phyloP scores from a whole-genome alignment of 2,113 vertebrate genomes.

The Leptocoma aspasia region DNA sequence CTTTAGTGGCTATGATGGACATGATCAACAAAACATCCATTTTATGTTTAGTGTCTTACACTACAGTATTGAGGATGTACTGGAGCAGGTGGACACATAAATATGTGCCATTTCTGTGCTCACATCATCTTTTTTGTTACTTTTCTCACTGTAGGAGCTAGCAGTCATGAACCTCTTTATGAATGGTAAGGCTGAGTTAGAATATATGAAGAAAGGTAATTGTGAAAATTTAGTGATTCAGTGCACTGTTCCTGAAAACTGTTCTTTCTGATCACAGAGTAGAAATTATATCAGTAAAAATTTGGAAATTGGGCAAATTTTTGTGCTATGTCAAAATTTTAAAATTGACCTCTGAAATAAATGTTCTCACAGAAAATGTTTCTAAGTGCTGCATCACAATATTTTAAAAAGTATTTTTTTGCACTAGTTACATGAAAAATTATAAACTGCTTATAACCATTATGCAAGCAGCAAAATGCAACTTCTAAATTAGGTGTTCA shows the following conservation, averaged over 20 bases:
- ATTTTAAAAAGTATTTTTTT: background rate
- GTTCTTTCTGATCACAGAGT: background rate
- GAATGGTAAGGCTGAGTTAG: background rate
- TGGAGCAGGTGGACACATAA: background rate
- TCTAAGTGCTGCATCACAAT: background rate
- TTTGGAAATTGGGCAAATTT: background rate
- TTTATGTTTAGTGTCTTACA: background rate
- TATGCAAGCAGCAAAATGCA: background rate
- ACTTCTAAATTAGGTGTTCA: background rate
- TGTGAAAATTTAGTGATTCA: background rate
- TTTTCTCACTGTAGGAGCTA: background rate
- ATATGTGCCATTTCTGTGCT: background rate
- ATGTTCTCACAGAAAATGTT: background rate
- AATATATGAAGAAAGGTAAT: background rate
- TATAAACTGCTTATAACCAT: background rate
- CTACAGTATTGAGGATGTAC: background rate
- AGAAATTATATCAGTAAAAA: background rate
- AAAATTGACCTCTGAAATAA: background rate
- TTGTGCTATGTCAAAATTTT: background rate
- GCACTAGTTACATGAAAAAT: background rate
- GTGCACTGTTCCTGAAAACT: background rate
- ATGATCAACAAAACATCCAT: background rate
- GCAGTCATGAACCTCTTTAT: background rate
- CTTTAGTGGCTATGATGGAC: background rate
- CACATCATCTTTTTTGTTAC: background rate